These are phyloP conservation scores for Oligia strigilis DNA, from an alignment of 2,888 invertebrate genomes.

Conservation along the genomic window DNA sequence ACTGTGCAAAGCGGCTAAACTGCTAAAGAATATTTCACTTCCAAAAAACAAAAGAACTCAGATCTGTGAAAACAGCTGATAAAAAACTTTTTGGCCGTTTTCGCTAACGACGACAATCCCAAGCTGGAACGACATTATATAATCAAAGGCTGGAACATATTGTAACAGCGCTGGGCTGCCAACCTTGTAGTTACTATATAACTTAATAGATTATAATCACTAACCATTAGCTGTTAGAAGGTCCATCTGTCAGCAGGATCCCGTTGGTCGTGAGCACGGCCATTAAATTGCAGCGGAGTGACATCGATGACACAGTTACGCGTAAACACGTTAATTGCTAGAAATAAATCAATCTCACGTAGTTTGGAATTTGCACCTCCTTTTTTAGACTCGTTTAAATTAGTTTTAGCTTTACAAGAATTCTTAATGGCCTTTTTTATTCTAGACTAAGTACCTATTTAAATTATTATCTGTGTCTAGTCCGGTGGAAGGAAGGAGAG, in stretches of 20 bases:
- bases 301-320: slow-evolving; percentile 53
- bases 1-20: too few relatives aligned
- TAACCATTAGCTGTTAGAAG: slow-evolving; percentile 38
- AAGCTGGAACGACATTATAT: background rate
- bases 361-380: slow-evolving; percentile 1
- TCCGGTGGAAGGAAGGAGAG: background rate
- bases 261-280: slow-evolving; percentile 43
- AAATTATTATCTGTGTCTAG: background rate
- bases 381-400: slow-evolving; percentile 12
- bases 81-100: background rate
- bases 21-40: too few relatives aligned
- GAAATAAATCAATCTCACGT: slow-evolving; percentile 36
- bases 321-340: slow-evolving; percentile 45
- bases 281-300: slow-evolving; percentile 40
- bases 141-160: background rate
- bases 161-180: background rate
- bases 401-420: background rate
- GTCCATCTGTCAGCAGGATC: slow-evolving; percentile 44
- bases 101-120: background rate
- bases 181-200: slow-evolving; percentile 21
- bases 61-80: background rate
- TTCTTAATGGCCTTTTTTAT: background rate
- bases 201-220: slow-evolving; percentile 48
- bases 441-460: background rate
- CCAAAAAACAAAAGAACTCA: background rate